Percentiles rank a stretch among this genome's conserved stretches.
These are phyloP conservation scores for Myrmecobius fasciatus DNA, from an alignment of 2,113 vertebrate species.

Conservation along the genomic window DNA sequence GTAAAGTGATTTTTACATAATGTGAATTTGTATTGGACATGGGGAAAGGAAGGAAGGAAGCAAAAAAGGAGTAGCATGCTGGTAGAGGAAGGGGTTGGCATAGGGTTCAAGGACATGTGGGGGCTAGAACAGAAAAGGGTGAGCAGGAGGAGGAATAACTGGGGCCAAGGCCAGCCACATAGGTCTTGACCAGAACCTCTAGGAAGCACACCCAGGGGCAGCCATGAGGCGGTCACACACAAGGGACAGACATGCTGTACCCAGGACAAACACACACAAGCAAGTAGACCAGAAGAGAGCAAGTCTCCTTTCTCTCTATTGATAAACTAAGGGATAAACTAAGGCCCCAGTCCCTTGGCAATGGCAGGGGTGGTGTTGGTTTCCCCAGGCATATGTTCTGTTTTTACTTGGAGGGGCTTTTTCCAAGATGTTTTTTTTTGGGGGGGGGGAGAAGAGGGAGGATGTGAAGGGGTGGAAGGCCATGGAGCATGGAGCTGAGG, in stretches of 20 bases:
- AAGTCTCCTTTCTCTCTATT: neutral
- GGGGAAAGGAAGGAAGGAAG: no score
- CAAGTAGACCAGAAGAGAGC: neutral
- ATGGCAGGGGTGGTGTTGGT: neutral
- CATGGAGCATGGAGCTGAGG: neutral
- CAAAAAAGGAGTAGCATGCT: no score
- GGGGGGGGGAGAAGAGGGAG: no score
- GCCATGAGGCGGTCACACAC: no score
- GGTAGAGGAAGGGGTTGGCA: no score
- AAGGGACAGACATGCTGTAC: neutral
- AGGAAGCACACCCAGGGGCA: no score
- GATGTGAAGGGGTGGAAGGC: neutral
- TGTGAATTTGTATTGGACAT: neutral
- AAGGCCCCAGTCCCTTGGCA: neutral
- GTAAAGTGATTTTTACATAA: neutral
- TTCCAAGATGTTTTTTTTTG: neutral
- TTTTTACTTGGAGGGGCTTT: neutral
- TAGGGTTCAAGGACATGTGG: neutral
- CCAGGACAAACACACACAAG: neutral
- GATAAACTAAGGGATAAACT: neutral
- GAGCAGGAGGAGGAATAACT: neutral
- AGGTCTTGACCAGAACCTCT: no score
- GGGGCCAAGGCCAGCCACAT: no score
- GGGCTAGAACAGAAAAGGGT: neutral
- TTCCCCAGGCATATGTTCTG: neutral